Conservation (phyloP, 2,797 vertebrate species). For the Sebastes jordani region DNA sequence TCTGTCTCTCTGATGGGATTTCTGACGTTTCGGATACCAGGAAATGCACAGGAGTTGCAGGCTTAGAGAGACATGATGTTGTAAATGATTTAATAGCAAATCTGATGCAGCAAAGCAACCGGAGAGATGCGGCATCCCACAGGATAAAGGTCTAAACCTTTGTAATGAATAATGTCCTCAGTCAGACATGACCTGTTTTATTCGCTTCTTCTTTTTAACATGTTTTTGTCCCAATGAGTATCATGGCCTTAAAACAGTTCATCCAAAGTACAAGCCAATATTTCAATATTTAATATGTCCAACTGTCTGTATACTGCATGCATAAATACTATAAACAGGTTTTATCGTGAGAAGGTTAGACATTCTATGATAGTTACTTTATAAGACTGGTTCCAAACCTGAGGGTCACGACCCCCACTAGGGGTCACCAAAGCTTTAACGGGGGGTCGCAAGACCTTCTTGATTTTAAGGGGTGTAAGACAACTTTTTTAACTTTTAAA, state of each 20-base stretch:
- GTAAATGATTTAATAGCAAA: slow-evolving; percentile 64
- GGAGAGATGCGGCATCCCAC: background rate
- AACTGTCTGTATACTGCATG: background rate
- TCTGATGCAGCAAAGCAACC: slow-evolving; percentile 43
- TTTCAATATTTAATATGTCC: background rate
- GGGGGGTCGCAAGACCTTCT: too few relatives aligned
- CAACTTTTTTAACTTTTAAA: too few relatives aligned
- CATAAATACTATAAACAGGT: background rate
- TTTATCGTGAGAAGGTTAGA: background rate
- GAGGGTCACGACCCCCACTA: background rate
- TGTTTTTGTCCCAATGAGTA: background rate
- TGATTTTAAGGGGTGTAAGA: too few relatives aligned
- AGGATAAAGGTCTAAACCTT: background rate
- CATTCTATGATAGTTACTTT: background rate
- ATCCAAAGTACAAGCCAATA: background rate
- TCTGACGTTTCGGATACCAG: slow-evolving; percentile 50
- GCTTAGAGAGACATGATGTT: slow-evolving; percentile 16
- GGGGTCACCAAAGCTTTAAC: background rate
- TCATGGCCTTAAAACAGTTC: background rate
- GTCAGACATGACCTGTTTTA: background rate
- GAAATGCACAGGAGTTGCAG: slow-evolving; percentile 36
- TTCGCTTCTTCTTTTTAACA: background rate
- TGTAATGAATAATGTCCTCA: background rate
- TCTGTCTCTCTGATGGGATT: slow-evolving; percentile 57
- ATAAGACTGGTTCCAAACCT: background rate